A percentile compares a stretch with the other conserved stretches of the same genome.
These are phyloP conservation scores for Motacilla alba DNA, from an alignment of 2,113 vertebrate species.

Conservation along the genomic window DNA sequence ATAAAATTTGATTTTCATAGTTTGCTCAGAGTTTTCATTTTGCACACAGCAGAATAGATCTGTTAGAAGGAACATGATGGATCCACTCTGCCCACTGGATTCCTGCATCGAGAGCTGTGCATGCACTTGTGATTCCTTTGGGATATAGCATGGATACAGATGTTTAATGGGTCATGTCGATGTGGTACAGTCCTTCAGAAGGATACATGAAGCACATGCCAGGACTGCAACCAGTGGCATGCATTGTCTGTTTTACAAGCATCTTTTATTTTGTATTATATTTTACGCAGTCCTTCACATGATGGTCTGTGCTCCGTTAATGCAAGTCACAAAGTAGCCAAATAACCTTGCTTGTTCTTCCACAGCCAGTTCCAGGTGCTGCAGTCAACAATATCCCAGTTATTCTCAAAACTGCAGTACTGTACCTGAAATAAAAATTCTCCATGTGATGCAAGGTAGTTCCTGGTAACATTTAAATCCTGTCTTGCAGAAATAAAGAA, in stretches of 20 bases:
- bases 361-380: neutral
- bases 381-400: neutral
- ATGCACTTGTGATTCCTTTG: neutral
- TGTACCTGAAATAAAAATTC: neutral
- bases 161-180: neutral
- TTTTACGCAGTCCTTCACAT: neutral
- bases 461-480: constrained; percentile 50
- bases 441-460: constrained; percentile 1
- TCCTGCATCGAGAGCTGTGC: neutral
- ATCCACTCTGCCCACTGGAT: neutral
- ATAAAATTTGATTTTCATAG: neutral
- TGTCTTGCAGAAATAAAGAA: constrained; percentile 61
- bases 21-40: constrained; percentile 12
- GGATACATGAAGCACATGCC: neutral
- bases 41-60: neutral
- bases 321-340: neutral
- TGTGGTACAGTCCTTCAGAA: neutral
- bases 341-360: constrained; percentile 25
- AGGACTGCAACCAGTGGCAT: neutral
- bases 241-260: neutral
- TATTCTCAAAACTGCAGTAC: neutral
- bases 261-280: neutral
- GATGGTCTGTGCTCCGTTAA: neutral
- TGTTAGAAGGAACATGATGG: neutral
- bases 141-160: neutral